A percentile compares a stretch with the other conserved stretches of the same genome.
Conservation (phyloP, 2,113 vertebrate genomes). For the Erythrolamprus reginae region DNA sequence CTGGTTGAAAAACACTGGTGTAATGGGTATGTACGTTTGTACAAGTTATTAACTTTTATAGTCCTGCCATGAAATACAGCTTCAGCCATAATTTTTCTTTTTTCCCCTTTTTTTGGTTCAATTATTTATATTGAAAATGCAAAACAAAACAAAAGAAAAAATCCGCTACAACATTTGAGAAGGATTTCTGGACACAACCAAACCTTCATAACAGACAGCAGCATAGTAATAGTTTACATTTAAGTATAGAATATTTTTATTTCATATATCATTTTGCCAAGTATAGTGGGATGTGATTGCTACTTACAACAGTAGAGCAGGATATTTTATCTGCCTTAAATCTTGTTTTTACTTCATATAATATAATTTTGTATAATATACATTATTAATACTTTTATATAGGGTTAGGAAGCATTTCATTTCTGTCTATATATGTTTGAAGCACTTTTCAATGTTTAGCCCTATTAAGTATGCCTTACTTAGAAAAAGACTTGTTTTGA, state of each 20-base stretch:
- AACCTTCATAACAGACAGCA: background rate
- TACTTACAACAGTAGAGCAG: background rate
- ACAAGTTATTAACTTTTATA: background rate
- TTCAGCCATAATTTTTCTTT: background rate
- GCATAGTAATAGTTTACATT: background rate
- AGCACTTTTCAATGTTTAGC: background rate
- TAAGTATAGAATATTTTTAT: background rate
- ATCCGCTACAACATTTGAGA: background rate
- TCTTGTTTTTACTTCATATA: background rate
- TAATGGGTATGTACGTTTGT: background rate
- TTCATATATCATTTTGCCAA: background rate
- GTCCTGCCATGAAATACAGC: background rate
- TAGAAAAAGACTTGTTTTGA: background rate
- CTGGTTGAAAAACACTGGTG: too few species aligned
- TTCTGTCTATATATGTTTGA: background rate
- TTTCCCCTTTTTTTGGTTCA: background rate
- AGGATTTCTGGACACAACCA: background rate
- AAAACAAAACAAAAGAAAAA: too few species aligned
- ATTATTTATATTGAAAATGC: background rate
- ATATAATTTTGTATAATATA: background rate
- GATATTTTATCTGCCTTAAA: background rate
- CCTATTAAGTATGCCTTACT: background rate
- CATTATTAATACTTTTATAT: background rate
- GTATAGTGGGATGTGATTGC: background rate
- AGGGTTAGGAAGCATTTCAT: background rate